Evolutionary conservation across 2,113 vertebrate species (phyloP).

Genomic region (Oreotrochilus melanogaster): DNA sequence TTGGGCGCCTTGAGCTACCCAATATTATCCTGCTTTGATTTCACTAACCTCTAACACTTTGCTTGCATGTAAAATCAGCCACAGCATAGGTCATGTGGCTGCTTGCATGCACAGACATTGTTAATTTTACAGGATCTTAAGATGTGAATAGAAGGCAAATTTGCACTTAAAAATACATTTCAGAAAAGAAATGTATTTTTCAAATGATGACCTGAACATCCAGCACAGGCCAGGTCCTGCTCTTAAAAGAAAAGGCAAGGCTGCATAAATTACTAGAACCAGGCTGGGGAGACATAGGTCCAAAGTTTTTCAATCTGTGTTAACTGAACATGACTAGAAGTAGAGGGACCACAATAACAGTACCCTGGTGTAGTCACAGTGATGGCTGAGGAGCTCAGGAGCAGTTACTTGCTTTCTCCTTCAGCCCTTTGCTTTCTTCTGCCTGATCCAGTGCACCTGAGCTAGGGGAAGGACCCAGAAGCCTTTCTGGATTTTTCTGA

Average conservation of each 20-base stretch:
- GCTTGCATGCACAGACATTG: neutral
- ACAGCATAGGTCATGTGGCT: neutral
- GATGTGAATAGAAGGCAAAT: neutral
- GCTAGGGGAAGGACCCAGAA: neutral
- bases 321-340: neutral
- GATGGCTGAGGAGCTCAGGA: neutral
- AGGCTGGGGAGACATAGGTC: neutral
- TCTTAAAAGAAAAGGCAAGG: neutral
- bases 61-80: neutral
- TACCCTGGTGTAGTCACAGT: neutral
- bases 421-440: neutral
- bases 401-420: neutral
- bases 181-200: neutral
- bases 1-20: neutral
- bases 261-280: neutral
- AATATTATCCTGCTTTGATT: neutral
- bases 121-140: neutral
- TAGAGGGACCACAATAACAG: neutral
- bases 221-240: neutral
- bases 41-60: neutral
- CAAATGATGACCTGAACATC: neutral
- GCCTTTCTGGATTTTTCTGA: neutral
- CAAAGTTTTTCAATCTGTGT: neutral
- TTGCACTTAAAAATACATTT: neutral
- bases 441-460: neutral